phyloP scores from a whole-genome alignment of 2,113 vertebrate species.

The Sinocyclocheilus anophthalmus region DNA sequence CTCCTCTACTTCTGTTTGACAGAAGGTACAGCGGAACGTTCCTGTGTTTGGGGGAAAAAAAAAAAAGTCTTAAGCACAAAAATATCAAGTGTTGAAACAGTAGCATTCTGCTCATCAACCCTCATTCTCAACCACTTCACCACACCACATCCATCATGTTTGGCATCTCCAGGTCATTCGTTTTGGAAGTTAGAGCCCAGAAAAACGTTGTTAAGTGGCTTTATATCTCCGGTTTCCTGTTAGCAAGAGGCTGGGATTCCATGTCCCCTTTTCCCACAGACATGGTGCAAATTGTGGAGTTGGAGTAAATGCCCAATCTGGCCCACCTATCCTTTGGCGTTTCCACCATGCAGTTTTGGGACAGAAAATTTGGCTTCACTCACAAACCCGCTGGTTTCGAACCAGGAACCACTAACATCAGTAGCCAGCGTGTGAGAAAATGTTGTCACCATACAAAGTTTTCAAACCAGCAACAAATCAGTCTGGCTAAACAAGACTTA shows the following conservation, averaged over 20 bases:
- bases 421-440: background rate
- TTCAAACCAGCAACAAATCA: conserved; percentile 4
- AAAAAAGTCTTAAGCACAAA: background rate
- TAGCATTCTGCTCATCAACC: background rate
- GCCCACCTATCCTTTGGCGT: background rate
- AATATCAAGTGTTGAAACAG: background rate
- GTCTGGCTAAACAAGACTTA: background rate
- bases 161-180: background rate
- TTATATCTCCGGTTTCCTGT: background rate
- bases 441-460: background rate
- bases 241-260: background rate
- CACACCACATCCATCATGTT: background rate
- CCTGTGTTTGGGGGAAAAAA: conserved; percentile 67
- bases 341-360: background rate
- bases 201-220: background rate
- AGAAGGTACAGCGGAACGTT: conserved; percentile 96
- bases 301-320: background rate
- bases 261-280: conserved; percentile 1
- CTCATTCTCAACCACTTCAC: background rate
- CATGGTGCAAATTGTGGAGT: background rate
- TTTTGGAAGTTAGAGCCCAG: background rate
- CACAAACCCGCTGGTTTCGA: background rate
- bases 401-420: background rate
- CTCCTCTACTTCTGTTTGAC: conserved; percentile 95
- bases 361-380: background rate